These are phyloP conservation scores for Argyresthia albistria DNA, from an alignment of 2,888 invertebrate genomes.

Conservation along the genomic window DNA sequence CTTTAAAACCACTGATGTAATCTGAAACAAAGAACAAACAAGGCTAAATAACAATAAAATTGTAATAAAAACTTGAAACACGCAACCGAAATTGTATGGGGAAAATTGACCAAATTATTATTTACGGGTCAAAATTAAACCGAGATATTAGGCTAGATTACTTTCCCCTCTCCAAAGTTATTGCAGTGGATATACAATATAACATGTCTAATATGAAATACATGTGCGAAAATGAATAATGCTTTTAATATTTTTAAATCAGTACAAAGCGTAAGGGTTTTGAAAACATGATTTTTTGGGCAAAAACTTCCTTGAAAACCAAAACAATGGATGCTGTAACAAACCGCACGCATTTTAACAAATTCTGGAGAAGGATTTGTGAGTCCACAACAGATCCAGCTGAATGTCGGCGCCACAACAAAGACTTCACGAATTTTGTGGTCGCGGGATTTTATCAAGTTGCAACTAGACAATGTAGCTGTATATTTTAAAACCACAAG, in stretches of 20 bases:
- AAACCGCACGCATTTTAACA: neutral
- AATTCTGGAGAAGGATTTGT: neutral
- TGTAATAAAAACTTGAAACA: slow-evolving; percentile 70
- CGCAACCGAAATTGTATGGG: slow-evolving; percentile 64
- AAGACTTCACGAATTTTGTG: neutral
- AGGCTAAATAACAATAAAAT: slow-evolving; percentile 72
- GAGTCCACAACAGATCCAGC: neutral
- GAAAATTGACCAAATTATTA: slow-evolving; percentile 71
- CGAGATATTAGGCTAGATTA: slow-evolving; percentile 57
- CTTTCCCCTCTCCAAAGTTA: slow-evolving; percentile 44
- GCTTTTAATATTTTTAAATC: too few relatives aligned
- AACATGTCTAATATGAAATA: neutral
- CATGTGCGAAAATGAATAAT: too few relatives aligned
- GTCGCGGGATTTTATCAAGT: neutral
- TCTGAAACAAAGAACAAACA: slow-evolving; percentile 72
- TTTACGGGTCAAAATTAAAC: slow-evolving; percentile 68
- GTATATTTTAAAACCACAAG: too few relatives aligned
- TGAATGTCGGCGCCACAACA: neutral
- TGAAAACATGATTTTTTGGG: neutral
- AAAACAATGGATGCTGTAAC: neutral
- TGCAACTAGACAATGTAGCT: neutral
- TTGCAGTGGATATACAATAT: neutral
- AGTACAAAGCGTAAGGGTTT: too few relatives aligned
- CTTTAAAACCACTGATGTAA: slow-evolving; percentile 67
- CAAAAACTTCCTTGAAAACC: slow-evolving; percentile 10